Conservation (phyloP, 2,113 vertebrate species). For the Sisor rabdophorus region DNA sequence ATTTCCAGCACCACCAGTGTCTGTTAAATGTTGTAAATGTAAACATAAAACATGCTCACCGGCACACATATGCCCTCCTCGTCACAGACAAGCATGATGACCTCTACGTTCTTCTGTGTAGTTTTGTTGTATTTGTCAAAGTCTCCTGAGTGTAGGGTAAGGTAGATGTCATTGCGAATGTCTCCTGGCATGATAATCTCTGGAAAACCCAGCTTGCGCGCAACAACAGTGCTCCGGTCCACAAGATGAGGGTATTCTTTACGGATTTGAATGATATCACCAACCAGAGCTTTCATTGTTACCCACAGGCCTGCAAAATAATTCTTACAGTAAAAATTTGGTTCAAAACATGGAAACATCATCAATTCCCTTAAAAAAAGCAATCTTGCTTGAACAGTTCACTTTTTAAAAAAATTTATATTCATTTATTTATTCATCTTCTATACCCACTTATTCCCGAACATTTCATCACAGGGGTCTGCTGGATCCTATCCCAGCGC, state of each 20-base stretch:
- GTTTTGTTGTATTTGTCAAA: conserved; percentile 98
- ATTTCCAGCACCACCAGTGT: too few relatives aligned
- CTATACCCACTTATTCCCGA: too few relatives aligned
- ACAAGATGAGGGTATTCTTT: conserved; percentile 96
- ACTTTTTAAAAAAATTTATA: too few relatives aligned
- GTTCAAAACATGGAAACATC: neutral
- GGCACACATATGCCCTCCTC: conserved; percentile 88
- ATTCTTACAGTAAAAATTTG: neutral
- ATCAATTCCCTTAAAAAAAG: neutral
- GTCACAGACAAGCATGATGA: conserved; percentile 93
- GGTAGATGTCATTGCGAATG: conserved; percentile 95
- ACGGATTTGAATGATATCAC: conserved; percentile 86
- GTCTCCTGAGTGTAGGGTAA: conserved; percentile 86
- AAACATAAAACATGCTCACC: conserved; percentile 71
- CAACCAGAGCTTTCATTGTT: conserved; percentile 93
- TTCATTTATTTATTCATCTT: too few relatives aligned
- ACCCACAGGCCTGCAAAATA: conserved; percentile 86
- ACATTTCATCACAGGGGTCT: too few relatives aligned
- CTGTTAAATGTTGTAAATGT: neutral
- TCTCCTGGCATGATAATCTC: conserved; percentile 99
- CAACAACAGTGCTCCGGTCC: conserved; percentile 91
- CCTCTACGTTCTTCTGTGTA: conserved; percentile 94
- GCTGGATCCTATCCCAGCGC: too few relatives aligned
- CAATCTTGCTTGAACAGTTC: neutral
- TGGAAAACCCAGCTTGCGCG: conserved; percentile 94